Percentiles rank a stretch among this genome's conserved stretches.
phyloP scores from a whole-genome alignment of 2,113 vertebrate species.

The Copsychus sechellarum region DNA sequence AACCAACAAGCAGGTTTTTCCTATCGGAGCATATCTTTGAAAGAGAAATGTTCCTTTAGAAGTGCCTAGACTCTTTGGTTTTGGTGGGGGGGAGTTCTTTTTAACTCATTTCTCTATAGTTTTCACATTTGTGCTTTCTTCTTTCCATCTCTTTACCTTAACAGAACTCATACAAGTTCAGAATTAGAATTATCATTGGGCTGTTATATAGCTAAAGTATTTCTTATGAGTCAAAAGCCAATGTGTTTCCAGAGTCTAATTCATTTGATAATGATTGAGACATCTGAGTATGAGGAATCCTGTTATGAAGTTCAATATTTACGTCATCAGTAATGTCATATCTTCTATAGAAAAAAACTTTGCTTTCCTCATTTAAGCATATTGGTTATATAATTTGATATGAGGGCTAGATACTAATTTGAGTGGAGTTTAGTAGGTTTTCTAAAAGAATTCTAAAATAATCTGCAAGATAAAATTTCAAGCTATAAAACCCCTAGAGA shows the following conservation, averaged over 20 bases:
- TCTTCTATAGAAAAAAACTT: neutral
- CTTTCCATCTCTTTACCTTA: slow-evolving; percentile 33
- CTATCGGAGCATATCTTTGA: neutral
- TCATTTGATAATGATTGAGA: slow-evolving; percentile 28
- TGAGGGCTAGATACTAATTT: neutral
- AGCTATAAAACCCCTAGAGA: neutral
- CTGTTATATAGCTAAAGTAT: neutral
- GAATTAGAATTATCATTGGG: slow-evolving; percentile 2
- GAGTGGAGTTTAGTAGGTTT: neutral
- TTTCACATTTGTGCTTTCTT: neutral
- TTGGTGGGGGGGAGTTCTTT: neutral
- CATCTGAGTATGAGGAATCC: neutral
- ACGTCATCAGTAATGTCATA: neutral
- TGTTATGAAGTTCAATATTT: slow-evolving; percentile 11
- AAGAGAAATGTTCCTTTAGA: neutral
- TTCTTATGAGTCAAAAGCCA: neutral
- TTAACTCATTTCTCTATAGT: slow-evolving; percentile 5
- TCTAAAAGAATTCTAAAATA: neutral
- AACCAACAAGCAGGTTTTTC: slow-evolving; percentile 29
- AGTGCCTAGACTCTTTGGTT: neutral
- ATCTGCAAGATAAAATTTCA: neutral
- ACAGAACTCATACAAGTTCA: neutral
- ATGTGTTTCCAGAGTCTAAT: slow-evolving; percentile 29
- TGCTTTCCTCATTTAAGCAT: neutral
- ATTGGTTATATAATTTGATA: neutral